phyloP scores from a whole-genome alignment of 1,140 invertebrate species.

The Apocrypta bakeri region DNA sequence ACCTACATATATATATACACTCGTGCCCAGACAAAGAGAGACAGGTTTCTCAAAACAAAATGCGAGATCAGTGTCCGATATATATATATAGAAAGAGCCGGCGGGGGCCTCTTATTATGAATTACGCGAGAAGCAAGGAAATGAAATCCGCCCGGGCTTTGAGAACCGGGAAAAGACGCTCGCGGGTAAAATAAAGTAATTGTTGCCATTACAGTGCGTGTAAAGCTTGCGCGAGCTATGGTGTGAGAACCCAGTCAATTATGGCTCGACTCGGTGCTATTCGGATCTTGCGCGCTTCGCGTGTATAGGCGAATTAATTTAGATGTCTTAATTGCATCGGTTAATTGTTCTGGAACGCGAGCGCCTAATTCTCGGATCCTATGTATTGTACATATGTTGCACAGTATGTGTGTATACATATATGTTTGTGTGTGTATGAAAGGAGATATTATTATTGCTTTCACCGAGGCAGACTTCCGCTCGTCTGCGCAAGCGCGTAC shows the following conservation, averaged over 20 bases:
- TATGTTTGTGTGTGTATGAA: slow-evolving; percentile 26
- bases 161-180: slow-evolving; percentile 65
- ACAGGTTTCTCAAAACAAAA: slow-evolving; percentile 32
- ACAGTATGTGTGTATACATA: background rate
- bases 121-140: slow-evolving; percentile 61
- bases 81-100: too few species aligned
- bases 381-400: slow-evolving; percentile 32
- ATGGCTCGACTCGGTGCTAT: slow-evolving; percentile 59
- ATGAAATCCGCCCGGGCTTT: slow-evolving; percentile 64
- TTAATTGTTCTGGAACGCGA: slow-evolving; percentile 68
- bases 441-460: slow-evolving; percentile 51
- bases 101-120: background rate
- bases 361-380: slow-evolving; percentile 33
- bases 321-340: slow-evolving; percentile 73
- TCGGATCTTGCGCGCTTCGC: slow-evolving; percentile 57
- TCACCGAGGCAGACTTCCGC: slow-evolving; percentile 53
- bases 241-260: slow-evolving; percentile 73
- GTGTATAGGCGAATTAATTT: slow-evolving; percentile 69
- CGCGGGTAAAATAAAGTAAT: slow-evolving; percentile 71
- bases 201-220: slow-evolving; percentile 68
- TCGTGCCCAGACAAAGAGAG: background rate
- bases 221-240: slow-evolving; percentile 50
- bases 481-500: background rate
- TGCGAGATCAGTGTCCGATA: background rate
- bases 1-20: background rate